phyloP scores from a whole-genome alignment of 2,113 vertebrate genomes.

The Odocoileus virginianus region DNA sequence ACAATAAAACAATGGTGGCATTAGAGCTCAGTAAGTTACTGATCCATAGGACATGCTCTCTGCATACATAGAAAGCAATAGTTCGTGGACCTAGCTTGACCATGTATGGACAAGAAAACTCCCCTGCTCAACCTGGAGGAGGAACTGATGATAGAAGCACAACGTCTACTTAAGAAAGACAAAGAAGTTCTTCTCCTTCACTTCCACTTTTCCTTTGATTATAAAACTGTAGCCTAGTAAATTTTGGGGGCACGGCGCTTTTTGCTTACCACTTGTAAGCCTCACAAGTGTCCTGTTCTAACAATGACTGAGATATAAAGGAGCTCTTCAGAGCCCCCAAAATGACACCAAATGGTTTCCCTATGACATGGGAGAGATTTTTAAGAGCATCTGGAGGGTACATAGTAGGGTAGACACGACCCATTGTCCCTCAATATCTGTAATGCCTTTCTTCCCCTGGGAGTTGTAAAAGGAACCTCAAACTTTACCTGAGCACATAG shows the following conservation, averaged over 20 bases:
- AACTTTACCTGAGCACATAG: background rate
- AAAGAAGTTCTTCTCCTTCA: background rate
- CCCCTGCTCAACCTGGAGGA: background rate
- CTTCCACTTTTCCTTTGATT: background rate
- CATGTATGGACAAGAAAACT: background rate
- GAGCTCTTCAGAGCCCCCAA: background rate
- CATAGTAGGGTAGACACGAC: background rate
- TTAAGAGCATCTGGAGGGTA: background rate
- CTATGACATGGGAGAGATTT: background rate
- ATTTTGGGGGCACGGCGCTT: accelerated
- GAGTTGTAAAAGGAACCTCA: background rate
- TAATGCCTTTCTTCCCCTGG: background rate
- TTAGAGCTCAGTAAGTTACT: background rate
- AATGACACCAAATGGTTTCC: background rate
- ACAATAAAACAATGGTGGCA: background rate
- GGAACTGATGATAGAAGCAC: background rate
- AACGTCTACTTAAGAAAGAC: background rate
- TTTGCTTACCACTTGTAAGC: background rate
- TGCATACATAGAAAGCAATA: background rate
- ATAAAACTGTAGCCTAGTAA: background rate
- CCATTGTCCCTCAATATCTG: background rate
- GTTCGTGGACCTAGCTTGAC: background rate
- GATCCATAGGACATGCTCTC: background rate
- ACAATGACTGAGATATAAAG: background rate
- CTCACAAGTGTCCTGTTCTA: background rate